Evolutionary conservation across 2,888 invertebrate genomes (phyloP).

Genomic region (Andrena praecox): DNA sequence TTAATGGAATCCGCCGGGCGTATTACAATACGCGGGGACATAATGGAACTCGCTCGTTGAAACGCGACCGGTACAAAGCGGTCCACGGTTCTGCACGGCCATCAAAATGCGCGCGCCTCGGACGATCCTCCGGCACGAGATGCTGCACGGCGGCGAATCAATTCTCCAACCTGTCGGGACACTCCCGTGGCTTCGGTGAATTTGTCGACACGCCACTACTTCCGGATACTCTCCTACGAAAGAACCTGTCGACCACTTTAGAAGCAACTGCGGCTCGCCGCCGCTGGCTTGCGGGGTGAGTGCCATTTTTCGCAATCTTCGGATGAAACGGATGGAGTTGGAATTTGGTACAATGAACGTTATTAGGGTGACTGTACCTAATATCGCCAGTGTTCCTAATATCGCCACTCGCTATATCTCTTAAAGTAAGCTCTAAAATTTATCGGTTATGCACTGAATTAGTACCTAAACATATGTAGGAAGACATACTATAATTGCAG

Average conservation of each 20-base stretch:
- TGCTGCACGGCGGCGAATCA: constrained; percentile 18
- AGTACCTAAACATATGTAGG: too few species aligned
- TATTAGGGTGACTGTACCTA: too few species aligned
- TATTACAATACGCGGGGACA: constrained; percentile 62
- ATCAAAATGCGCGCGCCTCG: constrained; percentile 26
- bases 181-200: constrained; percentile 30
- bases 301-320: background rate
- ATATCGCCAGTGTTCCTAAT: too few species aligned
- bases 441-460: too few species aligned
- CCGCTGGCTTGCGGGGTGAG: constrained; percentile 1
- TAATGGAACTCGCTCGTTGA: constrained; percentile 66
- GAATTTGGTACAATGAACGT: too few species aligned
- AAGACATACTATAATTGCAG: too few species aligned
- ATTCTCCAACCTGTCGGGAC: constrained; percentile 29
- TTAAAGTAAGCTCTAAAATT: too few species aligned
- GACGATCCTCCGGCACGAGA: constrained; percentile 6
- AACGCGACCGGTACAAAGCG: constrained; percentile 47
- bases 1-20: constrained; percentile 68
- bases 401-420: too few species aligned
- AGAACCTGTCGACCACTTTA: constrained; percentile 55
- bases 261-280: constrained; percentile 37
- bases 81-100: constrained; percentile 23
- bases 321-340: too few species aligned
- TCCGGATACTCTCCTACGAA: constrained; percentile 60
- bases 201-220: constrained; percentile 23